A percentile compares a stretch with the other conserved stretches of the same genome.
phyloP scores from a whole-genome alignment of 2,888 invertebrate genomes.

The Chrysolina oricalcia region DNA sequence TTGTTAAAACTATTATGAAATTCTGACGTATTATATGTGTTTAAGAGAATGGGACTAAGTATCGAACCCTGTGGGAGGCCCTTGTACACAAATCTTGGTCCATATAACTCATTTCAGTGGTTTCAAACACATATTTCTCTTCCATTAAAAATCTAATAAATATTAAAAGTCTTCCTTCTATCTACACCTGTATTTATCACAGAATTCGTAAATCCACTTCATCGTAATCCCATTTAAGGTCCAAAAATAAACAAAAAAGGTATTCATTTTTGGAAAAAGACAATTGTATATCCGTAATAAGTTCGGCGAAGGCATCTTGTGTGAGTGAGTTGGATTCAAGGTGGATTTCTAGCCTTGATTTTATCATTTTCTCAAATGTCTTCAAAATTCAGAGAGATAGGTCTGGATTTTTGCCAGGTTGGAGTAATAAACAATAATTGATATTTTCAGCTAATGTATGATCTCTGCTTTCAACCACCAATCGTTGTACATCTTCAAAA shows the following conservation, averaged over 20 bases:
- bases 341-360: conserved; percentile 7
- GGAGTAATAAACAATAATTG: conserved; percentile 1
- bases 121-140: conserved; percentile 27
- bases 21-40: too few relatives aligned
- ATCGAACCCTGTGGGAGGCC: too few relatives aligned
- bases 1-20: too few relatives aligned
- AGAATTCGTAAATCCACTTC: conserved; percentile 17
- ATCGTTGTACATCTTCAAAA: conserved; percentile 24
- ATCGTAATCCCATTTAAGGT: conserved; percentile 28
- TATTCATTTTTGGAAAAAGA: too few relatives aligned
- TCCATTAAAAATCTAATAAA: conserved; percentile 13
- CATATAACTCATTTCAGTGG: not conserved
- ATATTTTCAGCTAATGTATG: conserved; percentile 22
- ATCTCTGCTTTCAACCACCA: conserved; percentile 29
- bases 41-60: too few relatives aligned
- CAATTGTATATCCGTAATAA: conserved; percentile 28
- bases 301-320: conserved; percentile 17
- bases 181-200: conserved; percentile 6
- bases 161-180: conserved; percentile 7
- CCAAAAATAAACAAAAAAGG: too few relatives aligned
- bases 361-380: too few relatives aligned
- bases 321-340: conserved; percentile 16
- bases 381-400: conserved; percentile 29
- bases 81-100: too few relatives aligned
- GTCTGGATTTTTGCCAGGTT: conserved; percentile 29